Conservation (phyloP, 2,888 invertebrate genomes). For the Drosophila leonis region DNA sequence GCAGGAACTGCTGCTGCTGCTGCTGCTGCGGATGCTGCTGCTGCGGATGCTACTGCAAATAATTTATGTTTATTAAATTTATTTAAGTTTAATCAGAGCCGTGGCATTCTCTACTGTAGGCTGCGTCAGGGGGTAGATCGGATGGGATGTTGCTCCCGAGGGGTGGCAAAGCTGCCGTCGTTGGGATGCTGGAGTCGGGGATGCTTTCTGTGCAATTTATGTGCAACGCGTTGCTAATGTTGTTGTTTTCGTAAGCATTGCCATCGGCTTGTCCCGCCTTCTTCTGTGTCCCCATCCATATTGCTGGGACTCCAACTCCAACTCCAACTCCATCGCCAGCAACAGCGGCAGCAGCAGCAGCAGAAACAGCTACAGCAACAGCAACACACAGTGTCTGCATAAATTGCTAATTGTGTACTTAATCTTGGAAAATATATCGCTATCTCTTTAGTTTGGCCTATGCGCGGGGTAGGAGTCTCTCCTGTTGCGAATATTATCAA, state of each 20-base stretch:
- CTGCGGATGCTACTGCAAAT: slow-evolving; percentile 68
- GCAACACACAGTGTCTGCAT: slow-evolving; percentile 39
- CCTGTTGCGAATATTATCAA: slow-evolving; percentile 62
- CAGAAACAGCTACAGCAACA: slow-evolving; percentile 33
- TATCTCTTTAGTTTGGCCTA: slow-evolving; percentile 41
- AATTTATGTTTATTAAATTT: slow-evolving; percentile 86
- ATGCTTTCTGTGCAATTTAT: slow-evolving; percentile 75
- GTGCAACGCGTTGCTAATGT: slow-evolving; percentile 76
- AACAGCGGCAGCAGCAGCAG: slow-evolving; percentile 33
- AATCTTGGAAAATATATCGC: slow-evolving; percentile 74
- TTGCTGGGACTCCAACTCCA: slow-evolving; percentile 16
- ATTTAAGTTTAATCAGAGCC: slow-evolving; percentile 85
- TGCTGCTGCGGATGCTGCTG: slow-evolving; percentile 4
- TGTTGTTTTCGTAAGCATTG: slow-evolving; percentile 48
- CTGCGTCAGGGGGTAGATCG: slow-evolving; percentile 21
- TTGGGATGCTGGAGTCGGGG: slow-evolving; percentile 38
- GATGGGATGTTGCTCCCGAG: slow-evolving; percentile 9
- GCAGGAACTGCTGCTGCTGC: slow-evolving; percentile 31
- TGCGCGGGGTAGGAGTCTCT: slow-evolving; percentile 19
- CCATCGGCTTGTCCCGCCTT: slow-evolving; percentile 25
- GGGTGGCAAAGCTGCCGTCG: slow-evolving; percentile 34
- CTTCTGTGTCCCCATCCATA: slow-evolving; percentile 49
- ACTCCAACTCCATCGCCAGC: too few relatives aligned
- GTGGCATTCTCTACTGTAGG: slow-evolving; percentile 42
- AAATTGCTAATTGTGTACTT: slow-evolving; percentile 79